phyloP scores from a whole-genome alignment of 2,113 vertebrate species.

The Poeciliopsis turrubarensis region DNA sequence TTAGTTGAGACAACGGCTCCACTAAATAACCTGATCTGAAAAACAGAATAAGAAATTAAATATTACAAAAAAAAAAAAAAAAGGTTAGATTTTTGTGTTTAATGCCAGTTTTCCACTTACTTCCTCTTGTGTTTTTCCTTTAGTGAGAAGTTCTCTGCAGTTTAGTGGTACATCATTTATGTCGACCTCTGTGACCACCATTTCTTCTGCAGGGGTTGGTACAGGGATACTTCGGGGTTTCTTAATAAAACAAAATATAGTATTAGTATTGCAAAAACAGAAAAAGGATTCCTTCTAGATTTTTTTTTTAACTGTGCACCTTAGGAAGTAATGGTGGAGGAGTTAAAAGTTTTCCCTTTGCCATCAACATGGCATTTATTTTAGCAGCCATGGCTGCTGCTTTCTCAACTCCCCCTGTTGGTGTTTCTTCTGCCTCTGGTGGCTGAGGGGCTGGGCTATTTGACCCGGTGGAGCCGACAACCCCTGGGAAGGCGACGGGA shows the following conservation, averaged over 20 bases:
- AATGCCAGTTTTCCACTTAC: conserved; percentile 62
- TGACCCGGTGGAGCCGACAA: conserved; percentile 9
- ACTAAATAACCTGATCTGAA: conserved; percentile 78
- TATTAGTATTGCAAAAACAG: background rate
- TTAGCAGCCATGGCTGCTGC: conserved; percentile 94
- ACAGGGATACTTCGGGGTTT: conserved; percentile 39
- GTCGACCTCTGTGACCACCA: conserved; percentile 94
- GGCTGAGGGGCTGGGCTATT: conserved; percentile 25
- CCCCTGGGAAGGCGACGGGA: conserved; percentile 42
- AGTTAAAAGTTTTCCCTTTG: conserved; percentile 93
- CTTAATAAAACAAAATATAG: conserved; percentile 40
- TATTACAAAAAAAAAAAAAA: background rate
- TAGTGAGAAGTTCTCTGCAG: conserved; percentile 92
- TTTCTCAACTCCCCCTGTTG: conserved; percentile 86
- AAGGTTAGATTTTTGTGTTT: too few relatives aligned
- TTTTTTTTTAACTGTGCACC: conserved; percentile 48
- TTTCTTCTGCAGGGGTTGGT: conserved; percentile 78
- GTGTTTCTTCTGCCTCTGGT: conserved; percentile 17
- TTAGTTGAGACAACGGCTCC: conserved; percentile 81
- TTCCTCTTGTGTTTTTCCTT: conserved; percentile 95
- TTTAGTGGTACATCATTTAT: conserved; percentile 95
- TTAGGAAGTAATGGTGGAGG: conserved; percentile 80
- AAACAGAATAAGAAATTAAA: background rate
- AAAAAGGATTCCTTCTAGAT: background rate
- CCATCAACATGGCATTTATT: conserved; percentile 97